These are phyloP conservation scores for Carcina quercana DNA, from an alignment of 2,888 invertebrate species.

Conservation along the genomic window DNA sequence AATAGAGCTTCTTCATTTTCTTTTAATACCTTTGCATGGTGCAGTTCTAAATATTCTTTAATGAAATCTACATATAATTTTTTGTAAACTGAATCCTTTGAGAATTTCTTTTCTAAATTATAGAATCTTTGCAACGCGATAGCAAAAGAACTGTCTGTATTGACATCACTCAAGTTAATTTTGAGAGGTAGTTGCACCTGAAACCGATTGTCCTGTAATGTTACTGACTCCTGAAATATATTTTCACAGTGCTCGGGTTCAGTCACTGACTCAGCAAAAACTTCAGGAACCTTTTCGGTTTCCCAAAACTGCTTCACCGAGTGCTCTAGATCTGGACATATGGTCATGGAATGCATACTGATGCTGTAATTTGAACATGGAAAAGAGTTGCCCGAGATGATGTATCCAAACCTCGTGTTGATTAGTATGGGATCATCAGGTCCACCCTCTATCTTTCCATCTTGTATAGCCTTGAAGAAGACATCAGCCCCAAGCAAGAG, in stretches of 20 bases:
- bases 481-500: slow-evolving; percentile 1
- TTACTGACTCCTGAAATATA: not conserved
- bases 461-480: slow-evolving; percentile 1
- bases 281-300: slow-evolving; percentile 1
- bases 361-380: not conserved
- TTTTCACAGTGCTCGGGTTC: slow-evolving; percentile 1
- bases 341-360: not conserved
- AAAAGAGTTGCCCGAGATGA: not conserved
- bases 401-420: slow-evolving; percentile 1
- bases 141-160: not conserved
- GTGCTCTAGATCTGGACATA: not conserved
- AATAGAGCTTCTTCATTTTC: not conserved
- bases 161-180: not conserved
- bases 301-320: not conserved
- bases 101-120: not conserved
- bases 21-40: not conserved
- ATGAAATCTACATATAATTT: not conserved
- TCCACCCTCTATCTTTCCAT: not conserved
- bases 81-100: not conserved
- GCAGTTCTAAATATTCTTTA: not conserved
- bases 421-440: not conserved
- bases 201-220: not conserved
- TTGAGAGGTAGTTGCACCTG: not conserved
- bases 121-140: not conserved
- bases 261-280: not conserved